phyloP scores from a whole-genome alignment of 2,888 invertebrate genomes.

The Didymodactylos carnosus region DNA sequence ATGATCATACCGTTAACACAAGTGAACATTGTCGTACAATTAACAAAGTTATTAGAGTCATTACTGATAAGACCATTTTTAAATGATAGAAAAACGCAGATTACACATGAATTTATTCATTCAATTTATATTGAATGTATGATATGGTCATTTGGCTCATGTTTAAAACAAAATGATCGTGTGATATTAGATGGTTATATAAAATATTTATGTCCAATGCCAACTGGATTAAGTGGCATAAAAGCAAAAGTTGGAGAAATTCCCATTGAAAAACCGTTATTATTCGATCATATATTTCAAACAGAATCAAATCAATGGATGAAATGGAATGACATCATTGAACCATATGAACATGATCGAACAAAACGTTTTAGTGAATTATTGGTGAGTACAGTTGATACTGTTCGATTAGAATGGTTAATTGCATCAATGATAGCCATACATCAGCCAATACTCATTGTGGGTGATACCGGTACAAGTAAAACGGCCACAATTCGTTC shows the following conservation, averaged over 20 bases:
- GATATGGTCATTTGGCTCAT: slow-evolving; percentile 65
- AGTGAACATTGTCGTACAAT: background rate
- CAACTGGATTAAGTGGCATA: slow-evolving; percentile 23
- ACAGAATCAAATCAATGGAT: slow-evolving; percentile 49
- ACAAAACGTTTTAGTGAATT: slow-evolving; percentile 55
- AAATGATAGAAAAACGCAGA: slow-evolving; percentile 20
- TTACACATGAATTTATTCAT: slow-evolving; percentile 42
- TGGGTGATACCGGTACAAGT: slow-evolving; percentile 76
- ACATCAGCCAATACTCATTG: slow-evolving; percentile 56
- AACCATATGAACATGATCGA: slow-evolving; percentile 52
- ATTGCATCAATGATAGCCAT: slow-evolving; percentile 55
- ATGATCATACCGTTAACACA: slow-evolving; percentile 52
- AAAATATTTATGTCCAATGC: slow-evolving; percentile 41
- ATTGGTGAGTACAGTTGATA: slow-evolving; percentile 71
- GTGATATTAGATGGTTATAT: slow-evolving; percentile 56
- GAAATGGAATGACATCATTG: slow-evolving; percentile 63
- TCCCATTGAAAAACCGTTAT: slow-evolving; percentile 48
- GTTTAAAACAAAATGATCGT: slow-evolving; percentile 49
- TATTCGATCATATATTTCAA: slow-evolving; percentile 64
- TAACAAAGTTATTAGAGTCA: background rate
- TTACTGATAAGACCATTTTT: slow-evolving; percentile 39
- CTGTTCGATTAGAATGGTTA: slow-evolving; percentile 50
- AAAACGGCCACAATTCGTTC: slow-evolving; percentile 71
- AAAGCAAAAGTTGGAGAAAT: slow-evolving; percentile 26
- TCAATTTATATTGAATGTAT: slow-evolving; percentile 51